Percentiles rank a stretch among this genome's conserved stretches.
Evolutionary conservation across 2,797 vertebrate species (phyloP).

Genomic region (Tangara arthus): DNA sequence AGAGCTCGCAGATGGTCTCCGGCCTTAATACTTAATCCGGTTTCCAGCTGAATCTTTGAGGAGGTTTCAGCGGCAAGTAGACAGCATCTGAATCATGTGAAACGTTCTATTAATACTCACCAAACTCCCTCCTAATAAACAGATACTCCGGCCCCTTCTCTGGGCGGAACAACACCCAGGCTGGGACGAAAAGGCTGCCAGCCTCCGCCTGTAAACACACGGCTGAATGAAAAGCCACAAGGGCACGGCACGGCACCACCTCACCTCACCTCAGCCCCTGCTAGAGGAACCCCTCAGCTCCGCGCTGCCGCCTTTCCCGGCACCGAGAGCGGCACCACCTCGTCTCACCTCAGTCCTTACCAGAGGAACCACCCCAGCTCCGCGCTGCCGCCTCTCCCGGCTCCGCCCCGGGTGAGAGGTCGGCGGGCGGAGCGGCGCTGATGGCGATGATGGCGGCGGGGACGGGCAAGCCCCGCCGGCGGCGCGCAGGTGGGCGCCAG

Average conservation of each 20-base stretch:
- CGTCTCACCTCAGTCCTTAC: accelerated
- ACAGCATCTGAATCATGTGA: background rate
- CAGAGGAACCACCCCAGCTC: accelerated
- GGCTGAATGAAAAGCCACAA: accelerated
- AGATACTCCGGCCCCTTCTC: background rate
- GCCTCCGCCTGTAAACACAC: accelerated
- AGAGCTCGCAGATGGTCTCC: background rate
- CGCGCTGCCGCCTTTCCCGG: background rate
- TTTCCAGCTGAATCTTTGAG: background rate
- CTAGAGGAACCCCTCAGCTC: accelerated
- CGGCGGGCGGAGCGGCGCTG: background rate
- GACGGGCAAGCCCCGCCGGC: background rate
- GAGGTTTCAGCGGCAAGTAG: background rate
- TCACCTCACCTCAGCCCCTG: accelerated
- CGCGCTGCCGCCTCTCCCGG: background rate
- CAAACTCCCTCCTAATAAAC: background rate
- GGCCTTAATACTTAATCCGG: slow-evolving; percentile 15
- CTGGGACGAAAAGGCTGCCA: background rate
- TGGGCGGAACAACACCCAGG: too few relatives aligned
- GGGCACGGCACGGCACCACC: accelerated
- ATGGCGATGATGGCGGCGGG: slow-evolving; percentile 12
- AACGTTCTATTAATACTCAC: background rate
- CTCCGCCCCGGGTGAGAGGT: slow-evolving; percentile 28
- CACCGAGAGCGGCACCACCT: background rate
- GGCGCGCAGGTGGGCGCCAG: background rate